These are phyloP conservation scores for Neodiprion fabricii DNA, from an alignment of 1,140 invertebrate species.

Conservation along the genomic window DNA sequence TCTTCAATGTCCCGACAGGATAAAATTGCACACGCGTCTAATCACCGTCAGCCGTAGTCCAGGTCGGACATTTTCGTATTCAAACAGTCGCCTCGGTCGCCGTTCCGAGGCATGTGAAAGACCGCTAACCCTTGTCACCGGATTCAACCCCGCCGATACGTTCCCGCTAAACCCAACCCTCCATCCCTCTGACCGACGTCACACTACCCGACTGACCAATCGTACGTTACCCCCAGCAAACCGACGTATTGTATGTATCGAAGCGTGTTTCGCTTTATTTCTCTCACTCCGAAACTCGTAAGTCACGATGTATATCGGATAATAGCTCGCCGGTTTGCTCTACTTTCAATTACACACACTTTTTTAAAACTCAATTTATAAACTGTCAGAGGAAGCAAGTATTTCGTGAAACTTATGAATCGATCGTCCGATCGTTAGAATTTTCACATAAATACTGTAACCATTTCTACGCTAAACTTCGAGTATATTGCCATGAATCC, in stretches of 20 bases:
- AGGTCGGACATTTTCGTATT: slow-evolving; percentile 37
- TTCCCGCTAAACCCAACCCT: slow-evolving; percentile 17
- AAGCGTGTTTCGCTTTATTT: neutral
- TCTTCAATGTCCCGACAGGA: neutral
- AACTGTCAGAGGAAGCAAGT: too few relatives aligned
- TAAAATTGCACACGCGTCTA: neutral
- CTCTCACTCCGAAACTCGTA: neutral
- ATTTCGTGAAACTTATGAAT: too few relatives aligned
- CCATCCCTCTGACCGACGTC: slow-evolving; percentile 18
- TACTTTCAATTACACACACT: neutral
- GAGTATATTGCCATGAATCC: too few relatives aligned
- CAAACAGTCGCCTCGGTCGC: slow-evolving; percentile 44
- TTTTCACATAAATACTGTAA: too few relatives aligned
- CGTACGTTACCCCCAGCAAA: neutral
- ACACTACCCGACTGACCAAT: slow-evolving; percentile 10
- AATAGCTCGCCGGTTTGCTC: neutral
- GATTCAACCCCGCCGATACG: slow-evolving; percentile 41
- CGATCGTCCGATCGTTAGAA: too few relatives aligned
- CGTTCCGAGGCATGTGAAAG: slow-evolving; percentile 49
- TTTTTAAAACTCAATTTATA: neutral
- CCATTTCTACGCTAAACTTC: too few relatives aligned
- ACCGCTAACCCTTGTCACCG: slow-evolving; percentile 42
- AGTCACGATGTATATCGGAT: neutral
- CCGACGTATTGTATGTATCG: neutral
- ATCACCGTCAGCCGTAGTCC: slow-evolving; percentile 25